Conservation (phyloP, 2,113 vertebrate genomes). For the Perca flavescens region DNA sequence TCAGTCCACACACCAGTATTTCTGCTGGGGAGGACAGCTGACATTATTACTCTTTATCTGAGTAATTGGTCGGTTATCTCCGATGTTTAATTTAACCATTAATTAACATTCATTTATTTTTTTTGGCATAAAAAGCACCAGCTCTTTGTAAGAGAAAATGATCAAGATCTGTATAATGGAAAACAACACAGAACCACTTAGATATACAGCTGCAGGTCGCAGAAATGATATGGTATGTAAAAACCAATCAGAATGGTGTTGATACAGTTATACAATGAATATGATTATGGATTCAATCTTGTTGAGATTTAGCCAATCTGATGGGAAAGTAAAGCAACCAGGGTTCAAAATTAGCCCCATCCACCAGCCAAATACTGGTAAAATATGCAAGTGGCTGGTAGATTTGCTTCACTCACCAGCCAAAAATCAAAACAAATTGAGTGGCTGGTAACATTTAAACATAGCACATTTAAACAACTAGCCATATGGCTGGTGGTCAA, state of each 20-base stretch:
- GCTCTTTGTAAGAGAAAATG: background rate
- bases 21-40: slow-evolving; percentile 1
- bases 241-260: background rate
- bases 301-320: background rate
- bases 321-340: background rate
- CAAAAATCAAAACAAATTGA: too few species aligned
- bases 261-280: background rate
- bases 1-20: background rate
- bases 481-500: too few species aligned
- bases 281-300: background rate
- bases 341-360: too few species aligned
- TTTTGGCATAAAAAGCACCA: background rate
- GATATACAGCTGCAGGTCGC: slow-evolving; percentile 6
- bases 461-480: too few species aligned
- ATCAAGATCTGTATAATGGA: background rate
- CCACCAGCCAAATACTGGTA: too few species aligned
- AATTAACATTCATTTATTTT: too few species aligned
- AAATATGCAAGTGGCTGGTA: too few species aligned
- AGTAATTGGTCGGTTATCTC: slow-evolving; percentile 11
- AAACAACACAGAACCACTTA: slow-evolving; percentile 19
- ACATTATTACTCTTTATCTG: background rate
- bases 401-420: too few species aligned
- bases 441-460: too few species aligned
- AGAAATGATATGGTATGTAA: background rate
- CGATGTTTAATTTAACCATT: background rate